Evolutionary conservation across 1,140 invertebrate species (phyloP), one percentile per base, ranked within the genome.

Genomic region (Vollenhovia emeryi): DNA sequence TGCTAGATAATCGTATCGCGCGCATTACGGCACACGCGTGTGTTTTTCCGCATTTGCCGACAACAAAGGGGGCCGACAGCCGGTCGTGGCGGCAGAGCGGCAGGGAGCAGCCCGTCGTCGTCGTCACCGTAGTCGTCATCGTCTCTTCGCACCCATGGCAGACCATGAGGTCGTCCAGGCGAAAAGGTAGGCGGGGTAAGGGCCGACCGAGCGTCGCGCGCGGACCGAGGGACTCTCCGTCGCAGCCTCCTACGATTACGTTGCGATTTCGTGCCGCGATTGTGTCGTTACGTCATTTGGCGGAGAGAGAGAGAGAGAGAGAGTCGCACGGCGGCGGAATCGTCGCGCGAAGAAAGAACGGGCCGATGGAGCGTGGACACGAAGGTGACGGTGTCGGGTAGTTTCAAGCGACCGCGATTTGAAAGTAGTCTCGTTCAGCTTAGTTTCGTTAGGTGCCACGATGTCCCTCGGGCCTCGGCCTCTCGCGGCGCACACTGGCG

Each of bases 81-180:
- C 52, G 50, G 43, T 84, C 33, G 36, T 13, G 48, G 30, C 59
- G 21, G 27, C 73, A 71, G 43, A 64, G 9, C 52, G 3, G 11
- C 36, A 73, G 18, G 48, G 45, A 62, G 21, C 15, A 30, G 27
- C 40, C 11, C n/a, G 7, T 7, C 57, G n/a, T 75, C 24, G 40
- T 21, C 24, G 18, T 73, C 18, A 5, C 15, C 7, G 15, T 40
- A 33, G 60, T 64, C 13, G 27, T 60, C 59, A 2, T 33, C 30
- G 24, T 76, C 30, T 76, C 30, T 13, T 55, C 27, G 86, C 71
- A 45, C 88, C 83, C 76, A 93, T 93, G 92, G 93, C 93, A 89
- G 89, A 93, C 73, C 85, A 93, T 93, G 93, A 93, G 85, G 66
- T 93, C 83, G 84, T 92, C 43, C 69, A 84, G 60, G 79, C 92